Conservation (phyloP, 2,888 invertebrate genomes). For the Chaetogeoica ovagalla region DNA sequence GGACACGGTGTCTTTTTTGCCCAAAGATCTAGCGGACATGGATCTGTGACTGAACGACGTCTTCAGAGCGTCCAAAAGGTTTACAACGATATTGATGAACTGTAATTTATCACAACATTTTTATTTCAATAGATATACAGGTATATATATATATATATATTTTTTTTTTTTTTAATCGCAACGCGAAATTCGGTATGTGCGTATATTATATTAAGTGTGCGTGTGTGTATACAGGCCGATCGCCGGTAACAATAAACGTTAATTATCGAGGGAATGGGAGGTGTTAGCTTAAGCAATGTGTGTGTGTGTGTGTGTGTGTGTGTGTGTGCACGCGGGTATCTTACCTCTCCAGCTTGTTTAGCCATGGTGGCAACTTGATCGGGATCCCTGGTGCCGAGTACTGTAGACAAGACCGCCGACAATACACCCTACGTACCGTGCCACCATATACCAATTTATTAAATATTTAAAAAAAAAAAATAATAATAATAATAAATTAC, state of each 20-base stretch:
- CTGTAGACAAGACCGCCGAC: slow-evolving; percentile 86
- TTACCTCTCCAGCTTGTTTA: slow-evolving; percentile 93
- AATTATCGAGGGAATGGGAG: slow-evolving; percentile 3
- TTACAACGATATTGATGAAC: slow-evolving; percentile 91
- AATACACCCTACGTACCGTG: slow-evolving; percentile 75
- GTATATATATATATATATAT: too few species aligned
- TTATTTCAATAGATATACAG: too few species aligned
- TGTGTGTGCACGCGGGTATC: too few species aligned
- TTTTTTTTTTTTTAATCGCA: neutral
- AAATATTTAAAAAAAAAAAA: slow-evolving; percentile 36
- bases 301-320: too few species aligned
- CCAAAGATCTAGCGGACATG: slow-evolving; percentile 78
- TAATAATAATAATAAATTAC: too few species aligned
- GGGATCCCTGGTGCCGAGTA: slow-evolving; percentile 89
- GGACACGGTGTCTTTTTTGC: slow-evolving; percentile 84
- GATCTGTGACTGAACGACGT: slow-evolving; percentile 91
- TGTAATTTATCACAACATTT: slow-evolving; percentile 60
- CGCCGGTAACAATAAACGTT: slow-evolving; percentile 19
- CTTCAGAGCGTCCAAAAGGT: slow-evolving; percentile 86
- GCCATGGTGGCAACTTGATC: slow-evolving; percentile 91
- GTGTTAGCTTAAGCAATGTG: slow-evolving; percentile 46
- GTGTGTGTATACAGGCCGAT: neutral
- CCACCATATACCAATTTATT: slow-evolving; percentile 60
- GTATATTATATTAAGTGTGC: neutral
- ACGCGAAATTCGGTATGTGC: neutral